Base-by-base conservation (phyloP, 2,888 invertebrate species). In the Drosophila paramelanica region DNA sequence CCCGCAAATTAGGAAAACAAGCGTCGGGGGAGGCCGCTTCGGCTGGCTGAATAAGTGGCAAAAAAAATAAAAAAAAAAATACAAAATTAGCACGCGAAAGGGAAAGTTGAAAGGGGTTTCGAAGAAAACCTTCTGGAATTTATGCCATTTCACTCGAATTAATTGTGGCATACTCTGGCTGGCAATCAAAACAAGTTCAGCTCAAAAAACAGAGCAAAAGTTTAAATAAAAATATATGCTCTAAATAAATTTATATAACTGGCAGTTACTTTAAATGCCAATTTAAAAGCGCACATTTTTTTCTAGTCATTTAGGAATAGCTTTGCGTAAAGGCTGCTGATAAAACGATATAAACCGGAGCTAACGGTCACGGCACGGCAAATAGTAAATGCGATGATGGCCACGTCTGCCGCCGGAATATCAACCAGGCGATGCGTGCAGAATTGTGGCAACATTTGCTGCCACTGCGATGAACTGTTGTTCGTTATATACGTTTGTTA, bases 71-170 rank as follows among this genome's bases (percentile, higher is more conserved):
- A 17, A 17, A 17, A 17, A 17, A 41, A 50, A 45, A 52, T 53
- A 47, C 58, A 42, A 70, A 58, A 43, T 65, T 46, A 43, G 53
- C 58, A 55, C 43, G 43, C 49, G 20, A 46, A 60, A 46, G 27
- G 11, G 46, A 45, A 62, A 51, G 41, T 55, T 38, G 20, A 3
- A 33, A 6, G 31, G 31, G 43, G 46, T 31, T 67, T 14, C 27
- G 5, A 38, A n/a, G 43, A 59, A 72, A 72, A 56, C 11, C 43
- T 51, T 50, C 53, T 25, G 36, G 31, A 62, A 46, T 52, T 77
- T 36, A 43, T 36, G 57, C 51, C 65, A 67, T 73, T 84, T 78
- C 73, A 66, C 62, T 73, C 76, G 67, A 81, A 81, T 81, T 84
- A 76, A 76, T 78, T 81, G 84, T 69, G 78, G 73, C 76, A 65